Base-by-base conservation (phyloP, 1,140 invertebrate species). In the Cheumatopsyche charites region DNA sequence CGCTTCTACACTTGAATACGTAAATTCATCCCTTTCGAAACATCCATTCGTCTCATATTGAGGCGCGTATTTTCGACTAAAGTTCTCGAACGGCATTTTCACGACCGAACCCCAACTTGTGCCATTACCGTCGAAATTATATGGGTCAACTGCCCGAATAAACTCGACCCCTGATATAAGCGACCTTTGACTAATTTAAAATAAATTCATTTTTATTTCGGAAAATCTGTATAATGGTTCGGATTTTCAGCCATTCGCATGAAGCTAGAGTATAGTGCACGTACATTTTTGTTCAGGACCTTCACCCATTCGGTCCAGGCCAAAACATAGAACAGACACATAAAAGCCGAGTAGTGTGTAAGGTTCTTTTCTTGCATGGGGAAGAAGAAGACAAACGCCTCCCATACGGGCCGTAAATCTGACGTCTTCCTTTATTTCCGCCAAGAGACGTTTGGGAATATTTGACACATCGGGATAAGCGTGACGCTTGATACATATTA, bases 331-430 rank as follows among this genome's bases (percentile, higher is more conserved):
- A 36, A 36, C 29, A 9, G 9, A 36, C 29, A 36, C 29, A 36
- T 36, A 36, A 36, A 63, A 63, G 36, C 11, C 4, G 15, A 5
- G 36, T n/a, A n/a, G n/a, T n/a, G 17, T 36, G 15, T 13, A n/a
- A 19, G 19, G 62, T 13, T 23, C 23, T 61, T 5, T 6, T 12
- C 17, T n/a, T 21, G 25, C 13, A 25, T 19, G 26, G 55, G 41
- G 68, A 62, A 19, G 21, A n/a, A n/a, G n/a, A 70, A 70, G 68
- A 68, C 58, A 62, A 70, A 70, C 52, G 68, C 21, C 58, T 62
- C 68, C 68, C 52, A 45, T 26, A 42, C 58, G 55, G 26, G 26
- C 41, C 29, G 55, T 70, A 70, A 70, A 70, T 70, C 68, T 70
- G 68, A 61, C 19, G 36, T 62, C 68, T 61, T 62, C 52, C 23